phyloP scores from a whole-genome alignment of 2,888 invertebrate genomes.

The Hypsopygia costalis region DNA sequence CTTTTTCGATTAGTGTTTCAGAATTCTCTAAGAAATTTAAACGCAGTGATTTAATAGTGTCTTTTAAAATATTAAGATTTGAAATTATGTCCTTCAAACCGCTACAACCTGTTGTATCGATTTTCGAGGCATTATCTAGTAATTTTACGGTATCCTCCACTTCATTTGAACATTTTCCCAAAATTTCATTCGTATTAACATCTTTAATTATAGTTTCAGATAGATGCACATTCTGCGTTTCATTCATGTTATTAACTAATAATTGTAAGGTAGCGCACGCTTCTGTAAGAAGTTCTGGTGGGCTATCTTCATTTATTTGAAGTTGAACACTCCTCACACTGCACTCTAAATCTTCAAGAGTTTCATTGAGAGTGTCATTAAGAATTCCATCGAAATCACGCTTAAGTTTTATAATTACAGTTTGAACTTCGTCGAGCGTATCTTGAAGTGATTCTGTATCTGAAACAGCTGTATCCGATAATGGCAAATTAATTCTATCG shows the following conservation, averaged over 20 bases:
- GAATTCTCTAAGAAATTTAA: constrained; percentile 40
- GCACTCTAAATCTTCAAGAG: constrained; percentile 75
- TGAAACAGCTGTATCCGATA: constrained; percentile 30
- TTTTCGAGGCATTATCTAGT: constrained; percentile 59
- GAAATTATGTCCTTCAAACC: constrained; percentile 32
- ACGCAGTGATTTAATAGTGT: constrained; percentile 47
- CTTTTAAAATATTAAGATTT: constrained; percentile 39
- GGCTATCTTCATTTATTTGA: constrained; percentile 64
- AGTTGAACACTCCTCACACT: constrained; percentile 73
- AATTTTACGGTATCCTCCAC: constrained; percentile 52
- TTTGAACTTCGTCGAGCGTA: constrained; percentile 68
- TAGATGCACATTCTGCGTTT: constrained; percentile 35
- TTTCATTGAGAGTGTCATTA: constrained; percentile 65
- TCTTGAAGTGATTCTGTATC: constrained; percentile 49
- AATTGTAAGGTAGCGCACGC: constrained; percentile 63
- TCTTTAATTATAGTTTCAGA: constrained; percentile 23
- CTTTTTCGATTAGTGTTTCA: constrained; percentile 59
- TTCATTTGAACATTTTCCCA: constrained; percentile 46
- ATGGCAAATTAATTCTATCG: constrained; percentile 37
- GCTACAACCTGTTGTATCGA: constrained; percentile 37
- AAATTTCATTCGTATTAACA: constrained; percentile 26
- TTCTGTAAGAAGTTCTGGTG: constrained; percentile 57
- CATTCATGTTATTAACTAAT: constrained; percentile 52
- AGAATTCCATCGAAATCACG: constrained; percentile 52
- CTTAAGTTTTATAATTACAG: constrained; percentile 67